Percentiles rank a stretch among this genome's conserved stretches.
These are phyloP conservation scores for Gari tellinella DNA, from an alignment of 2,888 invertebrate species.

Conservation along the genomic window DNA sequence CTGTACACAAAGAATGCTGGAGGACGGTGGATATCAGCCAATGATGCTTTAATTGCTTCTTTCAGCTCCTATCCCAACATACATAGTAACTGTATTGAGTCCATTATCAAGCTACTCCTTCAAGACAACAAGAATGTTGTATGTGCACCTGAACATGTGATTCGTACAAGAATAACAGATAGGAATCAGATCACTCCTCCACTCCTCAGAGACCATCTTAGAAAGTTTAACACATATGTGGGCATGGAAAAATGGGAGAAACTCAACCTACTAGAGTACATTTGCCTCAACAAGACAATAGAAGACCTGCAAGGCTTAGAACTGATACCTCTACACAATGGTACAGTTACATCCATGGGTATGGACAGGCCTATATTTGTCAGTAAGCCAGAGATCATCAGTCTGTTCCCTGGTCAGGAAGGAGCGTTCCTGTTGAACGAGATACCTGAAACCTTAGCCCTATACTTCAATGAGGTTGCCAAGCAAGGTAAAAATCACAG, in stretches of 20 bases:
- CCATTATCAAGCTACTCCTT: too few relatives aligned
- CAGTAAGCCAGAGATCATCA: conserved; percentile 4
- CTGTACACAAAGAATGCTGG: conserved; percentile 36
- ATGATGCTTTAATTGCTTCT: conserved; percentile 27
- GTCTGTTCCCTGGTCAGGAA: conserved; percentile 41
- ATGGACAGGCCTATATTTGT: conserved; percentile 9
- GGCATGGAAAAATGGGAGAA: conserved; percentile 3
- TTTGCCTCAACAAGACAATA: conserved; percentile 4
- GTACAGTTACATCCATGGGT: conserved; percentile 23
- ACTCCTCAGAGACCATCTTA: conserved; percentile 3
- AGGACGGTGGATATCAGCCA: conserved; percentile 43
- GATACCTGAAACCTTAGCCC: background rate
- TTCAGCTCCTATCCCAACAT: background rate
- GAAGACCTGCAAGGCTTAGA: conserved; percentile 16
- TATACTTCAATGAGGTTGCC: background rate
- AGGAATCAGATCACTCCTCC: background rate
- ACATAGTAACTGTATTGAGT: too few relatives aligned
- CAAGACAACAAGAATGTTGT: background rate
- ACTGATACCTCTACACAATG: conserved; percentile 38
- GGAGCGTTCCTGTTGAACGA: conserved; percentile 15
- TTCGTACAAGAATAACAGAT: background rate
- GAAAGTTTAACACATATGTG: background rate
- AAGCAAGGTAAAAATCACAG: background rate
- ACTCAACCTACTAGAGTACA: conserved; percentile 21
- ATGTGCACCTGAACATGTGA: conserved; percentile 5